Conservation (phyloP, 2,797 vertebrate genomes). For the Pristis pectinata region DNA sequence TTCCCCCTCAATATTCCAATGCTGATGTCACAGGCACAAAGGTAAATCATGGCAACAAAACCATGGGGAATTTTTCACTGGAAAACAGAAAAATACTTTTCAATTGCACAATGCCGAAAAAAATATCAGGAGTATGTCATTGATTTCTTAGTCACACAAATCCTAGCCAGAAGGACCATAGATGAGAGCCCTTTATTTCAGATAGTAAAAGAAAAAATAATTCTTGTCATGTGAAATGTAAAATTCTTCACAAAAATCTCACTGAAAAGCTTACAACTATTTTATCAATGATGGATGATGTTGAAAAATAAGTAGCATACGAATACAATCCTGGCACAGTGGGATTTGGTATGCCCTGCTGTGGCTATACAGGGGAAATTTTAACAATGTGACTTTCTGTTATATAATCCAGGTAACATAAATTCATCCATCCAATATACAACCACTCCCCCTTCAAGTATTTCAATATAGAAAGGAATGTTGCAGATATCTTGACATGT, state of each 20-base stretch:
- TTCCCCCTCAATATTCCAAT: too few relatives aligned
- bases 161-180: too few relatives aligned
- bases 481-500: neutral
- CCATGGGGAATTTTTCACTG: too few relatives aligned
- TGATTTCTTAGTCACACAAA: too few relatives aligned
- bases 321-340: neutral
- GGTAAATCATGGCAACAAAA: too few relatives aligned
- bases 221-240: neutral
- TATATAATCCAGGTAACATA: neutral
- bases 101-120: too few relatives aligned
- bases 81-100: too few relatives aligned
- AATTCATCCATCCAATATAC: neutral
- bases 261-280: neutral
- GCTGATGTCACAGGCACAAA: too few relatives aligned
- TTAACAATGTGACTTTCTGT: neutral
- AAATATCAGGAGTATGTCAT: too few relatives aligned
- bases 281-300: neutral
- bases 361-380: neutral
- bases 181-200: too few relatives aligned
- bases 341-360: neutral
- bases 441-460: neutral
- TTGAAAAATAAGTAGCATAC: too few relatives aligned
- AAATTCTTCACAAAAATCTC: neutral
- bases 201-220: neutral
- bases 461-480: neutral